Conservation (phyloP, 2,888 invertebrate species). For the Palloptera scutellata region DNA sequence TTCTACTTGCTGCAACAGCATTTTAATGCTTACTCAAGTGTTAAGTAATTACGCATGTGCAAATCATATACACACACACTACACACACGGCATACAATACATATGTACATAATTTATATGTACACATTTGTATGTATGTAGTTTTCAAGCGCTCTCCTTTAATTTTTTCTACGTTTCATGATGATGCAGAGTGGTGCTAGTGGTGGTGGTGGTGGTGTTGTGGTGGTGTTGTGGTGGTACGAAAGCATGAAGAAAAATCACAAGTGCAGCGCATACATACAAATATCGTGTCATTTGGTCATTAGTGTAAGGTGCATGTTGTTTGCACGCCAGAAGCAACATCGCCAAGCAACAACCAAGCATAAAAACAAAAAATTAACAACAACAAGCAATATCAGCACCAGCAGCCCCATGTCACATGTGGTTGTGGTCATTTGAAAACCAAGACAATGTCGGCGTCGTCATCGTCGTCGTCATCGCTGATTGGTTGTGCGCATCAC, state of each 20-base stretch:
- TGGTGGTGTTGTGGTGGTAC: background rate
- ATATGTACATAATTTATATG: too few species aligned
- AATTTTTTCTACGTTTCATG: too few species aligned
- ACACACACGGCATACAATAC: background rate
- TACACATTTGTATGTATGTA: background rate
- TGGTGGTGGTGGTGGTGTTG: too few species aligned
- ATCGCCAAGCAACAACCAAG: constrained; percentile 12
- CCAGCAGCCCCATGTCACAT: background rate
- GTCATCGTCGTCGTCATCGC: background rate
- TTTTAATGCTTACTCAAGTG: constrained; percentile 40
- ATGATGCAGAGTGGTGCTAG: too few species aligned
- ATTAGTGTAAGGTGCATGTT: constrained; percentile 47
- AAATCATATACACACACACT: constrained; percentile 11
- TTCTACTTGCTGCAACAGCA: background rate
- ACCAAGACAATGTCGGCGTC: background rate
- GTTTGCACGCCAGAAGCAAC: constrained; percentile 28
- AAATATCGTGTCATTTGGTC: constrained; percentile 46
- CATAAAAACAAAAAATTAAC: background rate
- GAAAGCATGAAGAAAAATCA: background rate
- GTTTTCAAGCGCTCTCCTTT: background rate
- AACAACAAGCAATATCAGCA: constrained; percentile 8
- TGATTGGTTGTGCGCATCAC: background rate
- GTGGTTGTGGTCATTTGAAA: background rate
- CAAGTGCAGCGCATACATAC: constrained; percentile 14
- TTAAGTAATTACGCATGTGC: constrained; percentile 40